Evolutionary conservation across 1,140 invertebrate genomes (phyloP).

Genomic region (Aradophagus sp.): DNA sequence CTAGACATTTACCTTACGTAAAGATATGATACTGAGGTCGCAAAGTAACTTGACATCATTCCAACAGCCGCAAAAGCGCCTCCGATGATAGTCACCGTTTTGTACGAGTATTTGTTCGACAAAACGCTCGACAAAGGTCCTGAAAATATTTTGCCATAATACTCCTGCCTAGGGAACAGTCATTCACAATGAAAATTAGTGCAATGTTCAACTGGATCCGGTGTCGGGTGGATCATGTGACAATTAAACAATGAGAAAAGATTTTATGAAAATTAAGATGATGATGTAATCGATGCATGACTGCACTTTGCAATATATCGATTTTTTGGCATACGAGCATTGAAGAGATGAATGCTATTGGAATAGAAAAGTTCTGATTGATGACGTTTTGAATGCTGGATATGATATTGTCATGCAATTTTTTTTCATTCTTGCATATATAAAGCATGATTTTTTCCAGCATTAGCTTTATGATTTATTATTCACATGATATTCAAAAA

Average conservation of each 20-base stretch:
- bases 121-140: conserved; percentile 93
- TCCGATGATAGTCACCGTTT: conserved; percentile 91
- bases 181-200: conserved; percentile 48
- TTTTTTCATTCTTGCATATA: no score
- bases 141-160: conserved; percentile 72
- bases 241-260: conserved; percentile 38
- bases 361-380: no score
- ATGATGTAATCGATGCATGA: no score
- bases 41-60: conserved; percentile 90
- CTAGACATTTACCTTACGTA: conserved; percentile 81
- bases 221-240: conserved; percentile 20
- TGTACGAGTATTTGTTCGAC: conserved; percentile 92
- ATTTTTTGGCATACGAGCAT: no score
- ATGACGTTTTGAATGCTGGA: no score
- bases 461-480: no score
- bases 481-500: no score
- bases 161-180: conserved; percentile 55
- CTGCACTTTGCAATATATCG: no score
- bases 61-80: conserved; percentile 87
- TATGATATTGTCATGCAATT: no score
- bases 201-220: conserved; percentile 15
- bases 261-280: no score
- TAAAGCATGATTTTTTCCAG: no score
- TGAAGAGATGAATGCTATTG: no score
- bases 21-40: conserved; percentile 83